Evolutionary conservation across 2,113 vertebrate genomes (phyloP), one percentile per base, ranked within the genome.

Genomic region (Poeciliopsis occidentalis): DNA sequence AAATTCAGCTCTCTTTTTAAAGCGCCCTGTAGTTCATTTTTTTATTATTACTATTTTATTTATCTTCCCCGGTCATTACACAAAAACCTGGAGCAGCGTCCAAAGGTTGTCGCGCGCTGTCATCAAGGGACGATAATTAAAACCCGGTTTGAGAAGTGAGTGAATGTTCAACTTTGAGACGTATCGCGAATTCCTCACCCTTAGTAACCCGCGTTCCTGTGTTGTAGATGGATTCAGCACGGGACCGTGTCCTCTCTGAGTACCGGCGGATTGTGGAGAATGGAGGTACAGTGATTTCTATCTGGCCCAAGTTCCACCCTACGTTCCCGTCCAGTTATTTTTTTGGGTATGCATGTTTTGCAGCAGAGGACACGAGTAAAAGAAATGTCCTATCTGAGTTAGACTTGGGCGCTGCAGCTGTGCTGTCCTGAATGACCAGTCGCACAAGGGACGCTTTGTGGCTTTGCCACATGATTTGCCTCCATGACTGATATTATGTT

Each of bases 221-320:
- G 15, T 31, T 39, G n/a, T 17, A 84, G 87, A 95, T 95, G 94
- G 79, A 86, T 64, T 88, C 92, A 4, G 27, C 31, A 2, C 91
- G 90, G 95, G 64, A 93, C 72, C 90, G 75, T 54, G 39, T 85
- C 47, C 85, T 92, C 29, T 88, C 91, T 5, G 60, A 89, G 51
- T 90, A 93, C 79, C 80, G 66, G 60, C 84, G 85, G 89, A 67
- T 92, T 63, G 80, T 95, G 74, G 85, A 94, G 17, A 92, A 94
- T 83, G 94, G 94, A 85, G 94, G 93, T 95, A 86, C 41, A 78
- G 75, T 51, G 8, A 17, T 30, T 32, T 0, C 6, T 47, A 30
- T 31, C 0, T 29, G 8, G 30, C 8, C 47, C 19, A 54, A 34
- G 32, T 34, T 34, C 32, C 34, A 11, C 11, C 34, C 34, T 37